phyloP scores from a whole-genome alignment of 2,888 invertebrate genomes.

The Tipula confusa region DNA sequence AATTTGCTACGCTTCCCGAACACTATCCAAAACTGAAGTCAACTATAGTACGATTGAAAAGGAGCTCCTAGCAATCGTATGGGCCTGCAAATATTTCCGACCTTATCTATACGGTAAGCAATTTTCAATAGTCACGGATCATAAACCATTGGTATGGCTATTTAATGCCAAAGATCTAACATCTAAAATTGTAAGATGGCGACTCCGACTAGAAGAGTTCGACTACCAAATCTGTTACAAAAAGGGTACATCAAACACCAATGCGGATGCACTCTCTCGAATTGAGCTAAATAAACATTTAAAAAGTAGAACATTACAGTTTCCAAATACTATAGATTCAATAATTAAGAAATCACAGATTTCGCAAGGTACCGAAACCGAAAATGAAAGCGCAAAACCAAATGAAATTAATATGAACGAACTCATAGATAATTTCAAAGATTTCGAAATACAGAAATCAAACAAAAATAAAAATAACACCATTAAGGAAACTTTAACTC shows the following conservation, averaged over 20 bases:
- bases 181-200: not conserved
- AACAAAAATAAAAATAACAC: not conserved
- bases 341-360: too few relatives aligned
- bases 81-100: slow-evolving; percentile 36
- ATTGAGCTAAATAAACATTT: not conserved
- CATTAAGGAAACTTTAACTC: not conserved
- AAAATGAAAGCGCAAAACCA: too few relatives aligned
- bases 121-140: slow-evolving; percentile 40
- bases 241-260: too few relatives aligned
- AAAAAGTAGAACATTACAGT: too few relatives aligned
- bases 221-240: not conserved
- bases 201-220: not conserved
- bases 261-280: not conserved
- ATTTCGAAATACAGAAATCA: too few relatives aligned
- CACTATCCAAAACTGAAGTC: not conserved
- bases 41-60: not conserved
- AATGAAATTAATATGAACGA: too few relatives aligned
- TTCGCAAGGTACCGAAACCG: too few relatives aligned
- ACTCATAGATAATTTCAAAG: too few relatives aligned
- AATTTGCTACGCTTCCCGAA: not conserved
- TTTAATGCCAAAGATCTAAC: too few relatives aligned
- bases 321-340: too few relatives aligned
- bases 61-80: not conserved
- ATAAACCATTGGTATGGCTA: slow-evolving; percentile 36
- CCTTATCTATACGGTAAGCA: slow-evolving; percentile 39